A percentile compares a stretch with the other conserved stretches of the same genome.
These are phyloP conservation scores for Megalonaias nervosa DNA, from an alignment of 1,140 invertebrate species.

Conservation along the genomic window DNA sequence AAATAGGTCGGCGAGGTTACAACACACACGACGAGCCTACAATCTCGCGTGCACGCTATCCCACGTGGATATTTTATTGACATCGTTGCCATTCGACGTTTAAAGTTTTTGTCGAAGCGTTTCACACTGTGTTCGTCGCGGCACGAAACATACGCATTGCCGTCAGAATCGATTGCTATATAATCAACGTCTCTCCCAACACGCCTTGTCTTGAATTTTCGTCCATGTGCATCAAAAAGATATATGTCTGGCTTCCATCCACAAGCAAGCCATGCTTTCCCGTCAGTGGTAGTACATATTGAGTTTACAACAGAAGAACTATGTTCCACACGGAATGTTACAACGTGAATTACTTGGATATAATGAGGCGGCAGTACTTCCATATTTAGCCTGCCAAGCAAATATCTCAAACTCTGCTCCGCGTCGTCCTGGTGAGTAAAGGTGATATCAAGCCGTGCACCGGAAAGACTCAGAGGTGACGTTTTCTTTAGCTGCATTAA, in stretches of 20 bases:
- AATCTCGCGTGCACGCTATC: conserved; percentile 24
- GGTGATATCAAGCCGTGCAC: conserved; percentile 31
- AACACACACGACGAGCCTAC: conserved; percentile 36
- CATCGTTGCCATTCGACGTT: conserved; percentile 33
- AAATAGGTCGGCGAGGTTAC: conserved; percentile 36
- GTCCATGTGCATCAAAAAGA: conserved; percentile 26
- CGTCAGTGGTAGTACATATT: conserved; percentile 37
- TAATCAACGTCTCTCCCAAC: conserved; percentile 41
- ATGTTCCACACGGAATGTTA: conserved; percentile 37
- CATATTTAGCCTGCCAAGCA: conserved; percentile 34
- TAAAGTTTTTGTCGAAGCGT: conserved; percentile 33
- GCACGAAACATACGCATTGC: conserved; percentile 35
- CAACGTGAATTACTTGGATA: conserved; percentile 28
- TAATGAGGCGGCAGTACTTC: conserved; percentile 34
- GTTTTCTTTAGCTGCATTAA: conserved; percentile 29
- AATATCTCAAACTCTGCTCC: conserved; percentile 21
- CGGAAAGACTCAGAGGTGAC: conserved; percentile 19
- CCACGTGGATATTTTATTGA: conserved; percentile 36
- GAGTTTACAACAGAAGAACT: conserved; percentile 40
- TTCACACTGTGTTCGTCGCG: conserved; percentile 42
- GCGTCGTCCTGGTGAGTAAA: conserved; percentile 30
- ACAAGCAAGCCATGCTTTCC: conserved; percentile 32
- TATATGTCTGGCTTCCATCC: conserved; percentile 39
- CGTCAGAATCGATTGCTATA: conserved; percentile 32
- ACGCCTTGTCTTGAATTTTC: conserved; percentile 12